Evolutionary conservation across 2,113 vertebrate genomes (phyloP), one percentile per base, ranked within the genome.

Genomic region (Gobius niger): DNA sequence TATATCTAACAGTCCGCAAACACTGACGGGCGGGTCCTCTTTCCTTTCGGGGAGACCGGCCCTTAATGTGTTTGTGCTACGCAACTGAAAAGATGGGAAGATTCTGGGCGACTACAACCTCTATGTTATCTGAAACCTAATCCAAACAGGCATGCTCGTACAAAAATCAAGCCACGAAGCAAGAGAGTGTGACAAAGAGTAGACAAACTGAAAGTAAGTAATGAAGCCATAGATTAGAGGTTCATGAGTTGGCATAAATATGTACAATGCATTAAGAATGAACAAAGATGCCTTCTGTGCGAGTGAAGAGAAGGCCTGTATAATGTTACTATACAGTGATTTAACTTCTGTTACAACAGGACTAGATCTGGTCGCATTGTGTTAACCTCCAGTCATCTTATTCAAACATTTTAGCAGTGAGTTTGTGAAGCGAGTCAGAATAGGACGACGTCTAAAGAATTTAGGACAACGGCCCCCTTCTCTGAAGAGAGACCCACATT

Each of bases 401-500:
- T 63, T 63, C n/a, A 14, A 54, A 54, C 18, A 19, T 63, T 73
- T 62, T 67, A 47, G 57, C 61, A 75, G 15, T 19, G n/a, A 67
- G 47, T 66, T 7, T 13, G 60, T 54, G 63, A 74, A 82, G 59
- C 80, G 87, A 80, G 60, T 7, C 11, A 80, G 77, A 70, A 81
- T 72, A 82, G 73, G 80, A 85, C 65, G 47, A 57, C 44, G 3
- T 83, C 73, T 69, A 66, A 46, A 69, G 60, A 86, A 87, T 86
- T 82, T 78, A 83, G 75, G 77, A 89, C 90, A 89, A 87, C 76
- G 0, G 77, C 65, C 80, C 79, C 88, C 76, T 87, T 87, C 81
- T 89, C 79, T 68, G 70, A 84, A 68, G 72, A 89, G 80, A 89
- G 78, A 85, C 84, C 86, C 87, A 85, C 89, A 87, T 88, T 86